Conservation (phyloP, 2,888 invertebrate genomes). For the Zygogramma bicolorata region DNA sequence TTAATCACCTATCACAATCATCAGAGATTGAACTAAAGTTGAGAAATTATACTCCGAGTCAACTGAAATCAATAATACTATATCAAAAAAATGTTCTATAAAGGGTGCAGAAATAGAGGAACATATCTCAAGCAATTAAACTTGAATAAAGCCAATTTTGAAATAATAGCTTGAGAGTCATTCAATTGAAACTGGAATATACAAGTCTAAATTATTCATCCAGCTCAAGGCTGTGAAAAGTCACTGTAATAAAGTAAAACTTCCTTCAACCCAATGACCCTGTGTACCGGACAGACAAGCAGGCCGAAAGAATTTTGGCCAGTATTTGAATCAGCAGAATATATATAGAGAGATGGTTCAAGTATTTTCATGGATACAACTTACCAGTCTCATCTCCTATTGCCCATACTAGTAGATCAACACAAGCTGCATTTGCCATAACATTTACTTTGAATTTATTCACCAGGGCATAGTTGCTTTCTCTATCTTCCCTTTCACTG, state of each 20-base stretch:
- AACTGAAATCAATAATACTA: conserved; percentile 70
- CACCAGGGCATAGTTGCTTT: conserved; percentile 83
- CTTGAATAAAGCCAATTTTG: too few species aligned
- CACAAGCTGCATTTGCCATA: conserved; percentile 97
- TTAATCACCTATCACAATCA: conserved; percentile 74
- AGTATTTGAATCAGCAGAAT: too few species aligned
- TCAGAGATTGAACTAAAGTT: conserved; percentile 80
- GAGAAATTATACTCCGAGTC: conserved; percentile 79
- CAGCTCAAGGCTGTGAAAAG: too few species aligned
- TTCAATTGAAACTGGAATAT: too few species aligned
- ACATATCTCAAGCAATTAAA: too few species aligned
- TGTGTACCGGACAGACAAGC: too few species aligned
- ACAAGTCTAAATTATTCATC: too few species aligned
- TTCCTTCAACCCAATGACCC: too few species aligned
- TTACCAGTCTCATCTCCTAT: conserved; percentile 96
- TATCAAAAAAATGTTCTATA: background rate
- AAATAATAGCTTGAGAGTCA: too few species aligned
- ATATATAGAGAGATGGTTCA: too few species aligned
- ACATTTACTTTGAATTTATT: conserved; percentile 95
- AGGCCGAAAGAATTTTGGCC: too few species aligned
- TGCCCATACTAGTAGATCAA: conserved; percentile 97
- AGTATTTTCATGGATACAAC: conserved; percentile 34
- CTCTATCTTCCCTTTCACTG: conserved; percentile 85
- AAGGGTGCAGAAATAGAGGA: background rate
- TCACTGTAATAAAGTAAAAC: too few species aligned